Conservation (phyloP, 2,113 vertebrate species). For the Labeo catla region DNA sequence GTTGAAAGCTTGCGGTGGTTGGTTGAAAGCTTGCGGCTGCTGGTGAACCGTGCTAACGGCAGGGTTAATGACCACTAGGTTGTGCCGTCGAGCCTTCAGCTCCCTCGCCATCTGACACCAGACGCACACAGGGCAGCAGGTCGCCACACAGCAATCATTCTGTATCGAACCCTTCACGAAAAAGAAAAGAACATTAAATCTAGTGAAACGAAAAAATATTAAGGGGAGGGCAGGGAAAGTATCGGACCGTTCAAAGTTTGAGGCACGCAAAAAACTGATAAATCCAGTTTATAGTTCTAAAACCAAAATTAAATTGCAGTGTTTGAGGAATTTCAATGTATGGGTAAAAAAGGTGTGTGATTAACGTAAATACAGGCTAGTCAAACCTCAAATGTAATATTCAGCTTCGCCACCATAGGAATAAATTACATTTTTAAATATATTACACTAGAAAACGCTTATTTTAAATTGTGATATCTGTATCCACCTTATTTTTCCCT, state of each 20-base stretch:
- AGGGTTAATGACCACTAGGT: constrained; percentile 21
- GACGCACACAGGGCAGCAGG: constrained; percentile 55
- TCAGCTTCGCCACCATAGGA: too few species aligned
- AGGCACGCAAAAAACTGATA: neutral
- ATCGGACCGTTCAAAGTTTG: neutral
- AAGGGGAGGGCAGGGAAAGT: neutral
- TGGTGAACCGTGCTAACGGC: neutral
- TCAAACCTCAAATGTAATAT: too few species aligned
- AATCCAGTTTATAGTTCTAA: neutral
- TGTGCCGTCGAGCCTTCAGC: constrained; percentile 44
- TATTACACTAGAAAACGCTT: neutral
- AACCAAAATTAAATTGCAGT: neutral
- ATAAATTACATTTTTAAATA: neutral
- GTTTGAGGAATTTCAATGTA: neutral
- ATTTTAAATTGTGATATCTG: neutral
- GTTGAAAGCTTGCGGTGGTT: neutral
- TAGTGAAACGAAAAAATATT: neutral
- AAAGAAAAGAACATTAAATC: neutral
- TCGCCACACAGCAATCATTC: constrained; percentile 59
- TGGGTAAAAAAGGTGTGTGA: neutral
- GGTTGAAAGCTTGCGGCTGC: neutral
- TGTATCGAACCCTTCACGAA: constrained; percentile 61
- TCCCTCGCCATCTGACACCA: constrained; percentile 70
- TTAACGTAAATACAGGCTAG: neutral
- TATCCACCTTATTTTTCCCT: neutral